phyloP scores from a whole-genome alignment of 2,113 vertebrate genomes.

The Strigops habroptila region DNA sequence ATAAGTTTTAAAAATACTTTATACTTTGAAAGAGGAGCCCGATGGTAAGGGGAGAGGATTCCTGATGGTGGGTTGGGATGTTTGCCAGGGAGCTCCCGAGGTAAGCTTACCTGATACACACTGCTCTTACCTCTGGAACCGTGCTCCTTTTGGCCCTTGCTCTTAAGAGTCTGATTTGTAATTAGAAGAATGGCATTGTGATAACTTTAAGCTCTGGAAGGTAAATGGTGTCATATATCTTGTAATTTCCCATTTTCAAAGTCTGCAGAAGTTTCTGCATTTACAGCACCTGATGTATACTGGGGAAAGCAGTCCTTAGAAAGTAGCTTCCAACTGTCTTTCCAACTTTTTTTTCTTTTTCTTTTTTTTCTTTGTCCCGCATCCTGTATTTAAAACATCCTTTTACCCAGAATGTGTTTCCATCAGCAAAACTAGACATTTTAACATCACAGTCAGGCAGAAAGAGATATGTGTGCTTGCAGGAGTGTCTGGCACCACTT shows the following conservation, averaged over 20 bases:
- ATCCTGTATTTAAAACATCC: background rate
- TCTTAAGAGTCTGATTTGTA: background rate
- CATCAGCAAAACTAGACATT: background rate
- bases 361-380: background rate
- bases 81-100: no score
- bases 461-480: background rate
- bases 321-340: background rate
- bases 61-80: background rate
- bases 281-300: background rate
- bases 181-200: background rate
- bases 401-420: background rate
- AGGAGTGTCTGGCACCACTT: background rate
- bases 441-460: background rate
- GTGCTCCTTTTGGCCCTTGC: background rate
- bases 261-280: background rate
- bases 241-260: background rate
- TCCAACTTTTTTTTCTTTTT: no score
- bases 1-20: background rate
- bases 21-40: background rate
- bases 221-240: background rate
- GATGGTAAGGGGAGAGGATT: background rate
- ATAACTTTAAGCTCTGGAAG: background rate
- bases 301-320: background rate
- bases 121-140: background rate
- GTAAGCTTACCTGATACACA: background rate